Conservation (phyloP, 2,113 vertebrate species). For the Sprattus sprattus region DNA sequence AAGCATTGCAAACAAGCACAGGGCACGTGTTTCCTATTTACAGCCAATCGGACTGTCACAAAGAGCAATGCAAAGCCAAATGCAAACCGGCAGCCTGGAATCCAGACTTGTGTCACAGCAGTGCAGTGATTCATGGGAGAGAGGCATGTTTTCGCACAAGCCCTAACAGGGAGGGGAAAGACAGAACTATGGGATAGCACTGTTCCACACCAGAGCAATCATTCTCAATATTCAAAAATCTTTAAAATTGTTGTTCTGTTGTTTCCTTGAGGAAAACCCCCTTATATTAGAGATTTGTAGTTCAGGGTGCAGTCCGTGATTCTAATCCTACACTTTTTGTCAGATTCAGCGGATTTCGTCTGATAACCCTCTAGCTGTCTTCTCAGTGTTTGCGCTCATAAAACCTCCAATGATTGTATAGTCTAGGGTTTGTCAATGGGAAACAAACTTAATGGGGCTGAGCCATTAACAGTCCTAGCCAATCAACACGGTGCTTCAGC, state of each 20-base stretch:
- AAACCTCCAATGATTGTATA: too few species aligned
- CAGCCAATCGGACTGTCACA: constrained; percentile 35
- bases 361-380: too few species aligned
- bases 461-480: too few species aligned
- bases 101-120: constrained; percentile 33
- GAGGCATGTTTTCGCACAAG: background rate
- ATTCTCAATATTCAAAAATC: background rate
- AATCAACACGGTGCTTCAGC: too few species aligned
- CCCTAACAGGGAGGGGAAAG: background rate
- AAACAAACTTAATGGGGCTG: too few species aligned
- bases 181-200: background rate
- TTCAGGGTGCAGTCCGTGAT: too few species aligned
- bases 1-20: constrained; percentile 44
- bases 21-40: constrained; percentile 42
- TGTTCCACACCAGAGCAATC: background rate
- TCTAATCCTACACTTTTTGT: too few species aligned
- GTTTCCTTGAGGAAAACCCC: too few species aligned
- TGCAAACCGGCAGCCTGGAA: constrained; percentile 33
- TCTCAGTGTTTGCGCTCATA: too few species aligned
- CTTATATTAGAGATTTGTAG: too few species aligned
- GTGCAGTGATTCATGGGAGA: background rate
- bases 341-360: too few species aligned
- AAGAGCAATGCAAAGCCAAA: constrained; percentile 41
- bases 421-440: too few species aligned
- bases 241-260: background rate